Conservation (phyloP, 2,797 vertebrate species). For the Sebastes nivosus region DNA sequence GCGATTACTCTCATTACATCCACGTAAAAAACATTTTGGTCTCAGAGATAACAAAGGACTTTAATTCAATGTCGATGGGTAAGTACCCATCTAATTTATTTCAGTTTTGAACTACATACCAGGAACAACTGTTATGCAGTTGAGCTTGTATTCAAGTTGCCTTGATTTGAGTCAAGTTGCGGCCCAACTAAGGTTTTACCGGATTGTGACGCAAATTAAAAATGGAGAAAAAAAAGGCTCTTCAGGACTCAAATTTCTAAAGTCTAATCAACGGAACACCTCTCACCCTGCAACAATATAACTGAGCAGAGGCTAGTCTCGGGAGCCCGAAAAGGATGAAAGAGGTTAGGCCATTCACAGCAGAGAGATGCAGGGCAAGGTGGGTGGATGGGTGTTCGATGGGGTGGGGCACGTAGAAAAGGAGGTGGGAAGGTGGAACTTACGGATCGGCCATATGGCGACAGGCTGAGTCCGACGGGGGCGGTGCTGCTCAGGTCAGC, state of each 20-base stretch:
- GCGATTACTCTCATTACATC: background rate
- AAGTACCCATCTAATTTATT: background rate
- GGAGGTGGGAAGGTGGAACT: slow-evolving; percentile 80
- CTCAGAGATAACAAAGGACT: background rate
- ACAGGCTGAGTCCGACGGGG: slow-evolving; percentile 86
- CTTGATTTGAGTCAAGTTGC: background rate
- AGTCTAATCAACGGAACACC: slow-evolving; percentile 21
- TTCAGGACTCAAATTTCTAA: background rate
- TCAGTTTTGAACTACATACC: background rate
- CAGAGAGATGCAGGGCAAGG: slow-evolving; percentile 77
- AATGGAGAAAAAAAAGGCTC: background rate
- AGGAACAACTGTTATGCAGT: background rate
- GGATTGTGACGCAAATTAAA: background rate
- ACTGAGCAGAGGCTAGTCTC: slow-evolving; percentile 83
- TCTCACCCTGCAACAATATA: slow-evolving; percentile 55
- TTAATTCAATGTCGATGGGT: background rate
- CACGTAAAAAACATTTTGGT: background rate
- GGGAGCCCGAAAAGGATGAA: slow-evolving; percentile 79
- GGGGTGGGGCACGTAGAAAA: slow-evolving; percentile 69
- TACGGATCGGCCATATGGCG: slow-evolving; percentile 87
- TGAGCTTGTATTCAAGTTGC: background rate
- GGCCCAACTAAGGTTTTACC: background rate
- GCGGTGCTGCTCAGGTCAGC: slow-evolving; percentile 87
- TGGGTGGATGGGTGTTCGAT: slow-evolving; percentile 79
- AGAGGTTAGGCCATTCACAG: slow-evolving; percentile 79